Percentiles rank a stretch among this genome's conserved stretches.
phyloP scores from a whole-genome alignment of 2,113 vertebrate genomes.

The Ranitomeya imitator region DNA sequence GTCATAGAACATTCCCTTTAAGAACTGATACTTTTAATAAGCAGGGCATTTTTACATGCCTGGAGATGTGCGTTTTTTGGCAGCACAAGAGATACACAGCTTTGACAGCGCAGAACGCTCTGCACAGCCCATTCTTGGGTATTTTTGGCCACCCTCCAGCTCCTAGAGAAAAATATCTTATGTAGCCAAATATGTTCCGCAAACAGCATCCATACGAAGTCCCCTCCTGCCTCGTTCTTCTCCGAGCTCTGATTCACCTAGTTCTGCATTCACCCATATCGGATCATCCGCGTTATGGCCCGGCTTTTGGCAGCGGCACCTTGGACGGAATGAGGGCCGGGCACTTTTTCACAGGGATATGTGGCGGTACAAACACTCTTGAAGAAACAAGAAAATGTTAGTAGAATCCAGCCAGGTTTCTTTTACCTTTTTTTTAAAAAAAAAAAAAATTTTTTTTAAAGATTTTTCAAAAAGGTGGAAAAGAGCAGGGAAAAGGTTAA shows the following conservation, averaged over 20 bases:
- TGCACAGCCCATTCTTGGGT: slow-evolving; percentile 52
- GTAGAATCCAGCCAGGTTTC: no score
- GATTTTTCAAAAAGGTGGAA: no score
- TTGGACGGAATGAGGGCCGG: not conserved
- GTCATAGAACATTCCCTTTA: no score
- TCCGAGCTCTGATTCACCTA: slow-evolving; percentile 41
- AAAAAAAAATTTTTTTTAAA: no score
- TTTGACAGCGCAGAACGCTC: slow-evolving; percentile 25
- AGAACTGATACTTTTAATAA: no score
- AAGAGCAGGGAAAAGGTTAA: no score
- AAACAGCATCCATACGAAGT: slow-evolving; percentile 42
- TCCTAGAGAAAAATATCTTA: slow-evolving; percentile 52
- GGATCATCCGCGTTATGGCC: not conserved
- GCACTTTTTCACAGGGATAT: not conserved
- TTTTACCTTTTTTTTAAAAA: no score
- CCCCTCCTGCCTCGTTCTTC: slow-evolving; percentile 1
- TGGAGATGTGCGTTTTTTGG: slow-evolving; percentile 26
- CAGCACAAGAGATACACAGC: slow-evolving; percentile 40
- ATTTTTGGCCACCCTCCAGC: slow-evolving; percentile 48
- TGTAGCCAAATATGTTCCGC: slow-evolving; percentile 46
- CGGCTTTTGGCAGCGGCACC: not conserved
- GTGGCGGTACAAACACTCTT: not conserved
- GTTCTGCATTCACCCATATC: slow-evolving; percentile 32
- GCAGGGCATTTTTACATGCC: not conserved
- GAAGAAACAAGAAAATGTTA: no score